Conservation (phyloP, 2,888 invertebrate species). For the Microctonus brassicae region DNA sequence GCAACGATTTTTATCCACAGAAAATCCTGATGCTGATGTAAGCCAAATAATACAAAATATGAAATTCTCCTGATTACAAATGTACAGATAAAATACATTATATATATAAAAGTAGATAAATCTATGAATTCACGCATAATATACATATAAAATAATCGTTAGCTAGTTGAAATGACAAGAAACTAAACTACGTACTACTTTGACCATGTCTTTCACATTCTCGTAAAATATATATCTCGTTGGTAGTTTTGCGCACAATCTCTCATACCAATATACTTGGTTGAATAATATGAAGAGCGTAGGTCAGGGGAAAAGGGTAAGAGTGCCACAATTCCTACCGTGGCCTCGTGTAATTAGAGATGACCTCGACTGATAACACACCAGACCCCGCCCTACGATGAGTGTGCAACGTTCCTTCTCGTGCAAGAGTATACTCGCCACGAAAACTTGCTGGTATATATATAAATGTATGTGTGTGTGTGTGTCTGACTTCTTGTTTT, state of each 20-base stretch:
- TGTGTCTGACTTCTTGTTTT: constrained; percentile 23
- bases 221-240: background rate
- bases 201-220: background rate
- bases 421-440: constrained; percentile 11
- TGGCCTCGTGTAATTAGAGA: constrained; percentile 53
- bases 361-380: constrained; percentile 50
- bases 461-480: background rate
- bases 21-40: constrained; percentile 56
- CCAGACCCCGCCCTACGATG: constrained; percentile 23
- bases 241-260: background rate
- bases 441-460: constrained; percentile 27
- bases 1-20: constrained; percentile 72
- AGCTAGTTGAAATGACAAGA: constrained; percentile 13
- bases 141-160: constrained; percentile 26
- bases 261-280: constrained; percentile 10
- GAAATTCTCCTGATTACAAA: constrained; percentile 56
- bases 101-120: constrained; percentile 71
- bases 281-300: constrained; percentile 50
- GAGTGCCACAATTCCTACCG: constrained; percentile 49
- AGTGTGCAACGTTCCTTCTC: constrained; percentile 20
- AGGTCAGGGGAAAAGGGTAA: constrained; percentile 36
- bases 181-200: background rate
- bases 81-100: constrained; percentile 67
- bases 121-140: constrained; percentile 67
- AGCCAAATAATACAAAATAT: no score